phyloP scores from a whole-genome alignment of 2,797 vertebrate species.

The Xyrichtys novacula region DNA sequence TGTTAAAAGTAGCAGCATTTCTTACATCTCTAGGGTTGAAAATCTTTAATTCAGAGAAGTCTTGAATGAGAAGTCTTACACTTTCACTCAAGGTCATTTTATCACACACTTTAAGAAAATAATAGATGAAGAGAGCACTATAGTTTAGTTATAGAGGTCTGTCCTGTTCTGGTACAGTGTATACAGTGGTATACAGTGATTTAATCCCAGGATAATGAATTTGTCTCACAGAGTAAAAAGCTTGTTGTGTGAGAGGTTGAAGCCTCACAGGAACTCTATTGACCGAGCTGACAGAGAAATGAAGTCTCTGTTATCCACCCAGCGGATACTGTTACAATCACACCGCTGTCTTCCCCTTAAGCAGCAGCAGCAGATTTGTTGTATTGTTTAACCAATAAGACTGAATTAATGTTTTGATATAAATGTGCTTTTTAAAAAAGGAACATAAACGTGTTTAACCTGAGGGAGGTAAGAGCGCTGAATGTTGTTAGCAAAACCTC shows the following conservation, averaged over 20 bases:
- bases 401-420: too few relatives aligned
- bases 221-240: slow-evolving; percentile 18
- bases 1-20: too few relatives aligned
- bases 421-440: not conserved
- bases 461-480: not conserved
- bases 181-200: slow-evolving; percentile 7
- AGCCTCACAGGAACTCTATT: slow-evolving; percentile 16
- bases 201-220: slow-evolving; percentile 27
- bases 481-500: not conserved
- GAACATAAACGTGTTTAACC: not conserved
- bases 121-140: too few relatives aligned
- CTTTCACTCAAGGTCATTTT: too few relatives aligned
- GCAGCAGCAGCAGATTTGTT: not conserved
- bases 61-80: too few relatives aligned
- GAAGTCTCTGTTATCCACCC: slow-evolving; percentile 23
- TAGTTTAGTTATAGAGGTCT: too few relatives aligned
- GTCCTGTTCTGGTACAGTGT: not conserved
- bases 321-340: slow-evolving; percentile 14
- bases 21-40: too few relatives aligned
- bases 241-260: slow-evolving; percentile 7
- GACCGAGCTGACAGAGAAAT: slow-evolving; percentile 40
- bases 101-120: too few relatives aligned
- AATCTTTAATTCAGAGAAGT: too few relatives aligned
- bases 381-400: too few relatives aligned
- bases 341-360: not conserved